Evolutionary conservation across 2,888 invertebrate species (phyloP).

Genomic region (Zaprionus lineosus): DNA sequence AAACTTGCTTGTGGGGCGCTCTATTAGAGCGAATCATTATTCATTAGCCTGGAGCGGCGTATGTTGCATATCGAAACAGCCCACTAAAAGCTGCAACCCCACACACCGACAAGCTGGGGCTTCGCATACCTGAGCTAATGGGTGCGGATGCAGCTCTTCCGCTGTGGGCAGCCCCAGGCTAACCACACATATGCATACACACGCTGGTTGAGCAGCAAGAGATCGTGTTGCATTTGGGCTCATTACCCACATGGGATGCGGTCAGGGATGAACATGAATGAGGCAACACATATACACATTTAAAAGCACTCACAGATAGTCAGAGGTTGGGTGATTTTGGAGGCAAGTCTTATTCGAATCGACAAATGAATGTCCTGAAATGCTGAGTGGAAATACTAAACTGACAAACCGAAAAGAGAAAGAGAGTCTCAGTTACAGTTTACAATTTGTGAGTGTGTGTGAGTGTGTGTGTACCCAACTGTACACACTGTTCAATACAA

Average conservation of each 20-base stretch:
- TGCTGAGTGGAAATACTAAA: constrained; percentile 6
- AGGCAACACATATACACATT: neutral
- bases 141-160: constrained; percentile 35
- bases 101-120: constrained; percentile 15
- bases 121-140: constrained; percentile 50
- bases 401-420: neutral
- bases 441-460: too few relatives aligned
- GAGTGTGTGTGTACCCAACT: too few relatives aligned
- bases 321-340: too few relatives aligned
- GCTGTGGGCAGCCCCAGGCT: constrained; percentile 8
- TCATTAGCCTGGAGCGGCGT: constrained; percentile 39
- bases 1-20: constrained; percentile 64
- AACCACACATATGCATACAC: neutral
- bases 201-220: constrained; percentile 26
- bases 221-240: constrained; percentile 34
- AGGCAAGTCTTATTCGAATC: too few relatives aligned
- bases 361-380: constrained; percentile 6
- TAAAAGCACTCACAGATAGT: too few relatives aligned
- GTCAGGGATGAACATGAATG: neutral
- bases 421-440: too few relatives aligned
- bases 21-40: constrained; percentile 56
- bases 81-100: too few relatives aligned
- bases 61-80: constrained; percentile 22
- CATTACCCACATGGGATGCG: constrained; percentile 32
- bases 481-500: constrained; percentile 50